Conservation (phyloP, 2,797 vertebrate species). For the Nasua narica region DNA sequence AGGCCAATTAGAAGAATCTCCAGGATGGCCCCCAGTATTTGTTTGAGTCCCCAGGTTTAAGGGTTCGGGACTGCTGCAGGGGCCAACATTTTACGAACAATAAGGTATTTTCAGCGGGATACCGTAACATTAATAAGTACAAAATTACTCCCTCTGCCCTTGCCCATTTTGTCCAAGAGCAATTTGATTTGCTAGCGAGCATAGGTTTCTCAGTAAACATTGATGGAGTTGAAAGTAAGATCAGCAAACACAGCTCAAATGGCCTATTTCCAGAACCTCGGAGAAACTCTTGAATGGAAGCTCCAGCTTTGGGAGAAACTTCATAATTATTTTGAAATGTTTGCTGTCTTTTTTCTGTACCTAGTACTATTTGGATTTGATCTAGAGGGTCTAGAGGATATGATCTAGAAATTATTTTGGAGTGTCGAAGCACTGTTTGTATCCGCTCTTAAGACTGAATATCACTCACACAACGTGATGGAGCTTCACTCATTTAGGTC, state of each 20-base stretch:
- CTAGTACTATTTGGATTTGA: not conserved
- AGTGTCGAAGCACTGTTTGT: not conserved
- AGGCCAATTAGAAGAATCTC: not conserved
- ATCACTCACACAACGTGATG: not conserved
- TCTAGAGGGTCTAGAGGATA: not conserved
- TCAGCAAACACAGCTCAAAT: not conserved
- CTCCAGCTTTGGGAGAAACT: not conserved
- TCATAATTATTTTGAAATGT: not conserved
- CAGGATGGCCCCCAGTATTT: not conserved
- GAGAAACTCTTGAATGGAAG: not conserved
- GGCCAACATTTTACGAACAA: accelerated
- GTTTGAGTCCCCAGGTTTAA: not conserved
- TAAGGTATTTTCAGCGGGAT: not conserved
- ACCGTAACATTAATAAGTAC: accelerated
- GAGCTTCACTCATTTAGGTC: not conserved
- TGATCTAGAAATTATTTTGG: not conserved
- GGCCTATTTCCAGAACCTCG: not conserved
- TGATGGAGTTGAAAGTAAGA: not conserved
- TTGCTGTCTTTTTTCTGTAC: not conserved
- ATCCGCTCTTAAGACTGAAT: not conserved
- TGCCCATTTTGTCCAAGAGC: accelerated
- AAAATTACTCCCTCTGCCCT: not conserved
- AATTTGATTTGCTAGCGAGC: not conserved
- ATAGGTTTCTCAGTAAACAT: not conserved
- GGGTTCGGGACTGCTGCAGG: accelerated